Evolutionary conservation across 2,797 vertebrate species (phyloP), one percentile per base, ranked within the genome.

Genomic region (Babyrousa celebensis): DNA sequence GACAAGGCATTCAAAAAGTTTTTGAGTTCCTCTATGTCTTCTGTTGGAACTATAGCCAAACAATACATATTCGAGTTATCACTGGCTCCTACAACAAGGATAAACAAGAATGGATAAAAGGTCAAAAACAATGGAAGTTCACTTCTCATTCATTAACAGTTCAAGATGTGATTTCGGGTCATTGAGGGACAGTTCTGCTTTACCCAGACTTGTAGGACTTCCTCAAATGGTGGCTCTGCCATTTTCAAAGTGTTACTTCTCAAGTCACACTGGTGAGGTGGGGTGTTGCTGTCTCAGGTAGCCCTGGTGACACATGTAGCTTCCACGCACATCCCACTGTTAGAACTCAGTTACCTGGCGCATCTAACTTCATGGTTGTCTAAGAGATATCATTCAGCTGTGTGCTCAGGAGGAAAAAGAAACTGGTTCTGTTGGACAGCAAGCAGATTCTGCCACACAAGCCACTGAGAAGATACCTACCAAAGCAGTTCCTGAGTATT

Each of bases 181-280:
- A 9, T 87, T 43, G 48, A 32, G 29, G 20, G 21, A 85, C 74
- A 23, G 29, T 68, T 52, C 3, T 62, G 16, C 32, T 58, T 54
- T 70, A 16, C 15, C 20, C 40, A 48, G 60, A 25, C n/a, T 74
- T 63, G 27, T 5, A 32, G n/a, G 60, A 63, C 15, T 56, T 77
- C 56, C 43, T 43, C 40, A 11, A 27, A 70, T 32, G n/a, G 40
- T 21, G 17, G 48, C 56, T 91, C 62, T 65, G 29, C 32, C 56
- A 43, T 75, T 83, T 96, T 60, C n/a, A 85, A 74, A n/a, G 68
- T 52, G 20, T 18, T 65, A 11, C 54, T 52, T 82, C 67, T 62
- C n/a, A 18, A 91, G 48, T 43, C 56, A 48, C 32, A 3, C 62
- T 72, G 11, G 25, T 3, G 29, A 75, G 25, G 36, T 58, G 4